Evolutionary conservation across 2,888 invertebrate genomes (phyloP).

Genomic region (Sminthurinus aureus): DNA sequence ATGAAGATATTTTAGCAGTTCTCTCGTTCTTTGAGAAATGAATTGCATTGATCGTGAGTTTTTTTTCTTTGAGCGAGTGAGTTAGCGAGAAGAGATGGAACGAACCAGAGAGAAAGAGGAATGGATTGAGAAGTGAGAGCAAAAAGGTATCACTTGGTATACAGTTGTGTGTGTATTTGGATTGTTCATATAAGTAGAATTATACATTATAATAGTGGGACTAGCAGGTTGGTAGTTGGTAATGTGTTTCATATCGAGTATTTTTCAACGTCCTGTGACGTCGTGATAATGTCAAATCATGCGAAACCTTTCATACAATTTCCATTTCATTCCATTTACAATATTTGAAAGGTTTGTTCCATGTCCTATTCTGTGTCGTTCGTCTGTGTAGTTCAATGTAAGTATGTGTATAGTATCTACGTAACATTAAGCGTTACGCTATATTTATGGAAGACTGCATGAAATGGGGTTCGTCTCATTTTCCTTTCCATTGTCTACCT

Average conservation of each 20-base stretch:
- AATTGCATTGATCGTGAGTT: constrained; percentile 18
- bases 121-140: too few species aligned
- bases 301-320: constrained; percentile 36
- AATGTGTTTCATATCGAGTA: constrained; percentile 26
- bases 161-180: not conserved
- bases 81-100: not conserved
- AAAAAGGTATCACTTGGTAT: not conserved
- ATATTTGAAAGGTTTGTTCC: constrained; percentile 32
- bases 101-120: not conserved
- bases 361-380: constrained; percentile 1
- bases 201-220: constrained; percentile 1
- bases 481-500: not conserved
- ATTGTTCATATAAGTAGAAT: constrained; percentile 5
- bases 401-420: constrained; percentile 11
- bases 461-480: constrained; percentile 28
- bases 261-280: constrained; percentile 35
- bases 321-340: constrained; percentile 36
- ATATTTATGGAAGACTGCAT: constrained; percentile 22
- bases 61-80: not conserved
- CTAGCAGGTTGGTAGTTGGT: not conserved
- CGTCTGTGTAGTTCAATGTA: not conserved
- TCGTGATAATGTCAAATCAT: constrained; percentile 35
- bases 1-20: constrained; percentile 33
- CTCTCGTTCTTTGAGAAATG: constrained; percentile 12
- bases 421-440: not conserved